Conservation (phyloP, 2,797 vertebrate species). For the Schizothorax lantsangensis region DNA sequence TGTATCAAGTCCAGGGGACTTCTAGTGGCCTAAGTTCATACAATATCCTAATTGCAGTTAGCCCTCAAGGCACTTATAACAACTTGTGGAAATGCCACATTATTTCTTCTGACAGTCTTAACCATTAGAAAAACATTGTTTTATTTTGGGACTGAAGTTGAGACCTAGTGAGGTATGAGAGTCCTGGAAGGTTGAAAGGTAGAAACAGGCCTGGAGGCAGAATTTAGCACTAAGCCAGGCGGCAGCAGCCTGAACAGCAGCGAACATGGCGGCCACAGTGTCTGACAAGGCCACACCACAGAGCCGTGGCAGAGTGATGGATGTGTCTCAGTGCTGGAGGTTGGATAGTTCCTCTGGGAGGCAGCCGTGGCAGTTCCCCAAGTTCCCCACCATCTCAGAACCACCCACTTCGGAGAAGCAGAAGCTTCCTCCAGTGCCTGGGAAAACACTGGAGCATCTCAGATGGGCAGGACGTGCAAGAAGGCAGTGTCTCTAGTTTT, state of each 20-base stretch:
- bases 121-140: neutral
- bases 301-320: conserved; percentile 30
- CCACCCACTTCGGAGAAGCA: conserved; percentile 47
- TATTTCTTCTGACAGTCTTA: conserved; percentile 6
- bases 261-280: neutral
- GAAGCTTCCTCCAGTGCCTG: conserved; percentile 14
- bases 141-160: neutral
- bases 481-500: conserved; percentile 53
- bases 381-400: conserved; percentile 30
- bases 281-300: conserved; percentile 36
- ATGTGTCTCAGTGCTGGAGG: conserved; percentile 23
- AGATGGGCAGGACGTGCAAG: conserved; percentile 56
- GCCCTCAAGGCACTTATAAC: conserved; percentile 6
- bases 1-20: neutral
- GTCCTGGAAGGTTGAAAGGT: conserved; percentile 50
- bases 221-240: conserved; percentile 16
- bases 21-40: conserved; percentile 13
- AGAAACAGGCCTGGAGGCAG: conserved; percentile 57
- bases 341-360: conserved; percentile 36
- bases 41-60: conserved; percentile 34
- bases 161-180: conserved; percentile 17
- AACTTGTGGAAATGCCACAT: conserved; percentile 36
- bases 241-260: neutral
- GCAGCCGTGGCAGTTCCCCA: conserved; percentile 38
- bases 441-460: conserved; percentile 20